Percentiles rank a stretch among this genome's conserved stretches.
Evolutionary conservation across 2,797 vertebrate species (phyloP).

Genomic region (Pelobates cultripes): DNA sequence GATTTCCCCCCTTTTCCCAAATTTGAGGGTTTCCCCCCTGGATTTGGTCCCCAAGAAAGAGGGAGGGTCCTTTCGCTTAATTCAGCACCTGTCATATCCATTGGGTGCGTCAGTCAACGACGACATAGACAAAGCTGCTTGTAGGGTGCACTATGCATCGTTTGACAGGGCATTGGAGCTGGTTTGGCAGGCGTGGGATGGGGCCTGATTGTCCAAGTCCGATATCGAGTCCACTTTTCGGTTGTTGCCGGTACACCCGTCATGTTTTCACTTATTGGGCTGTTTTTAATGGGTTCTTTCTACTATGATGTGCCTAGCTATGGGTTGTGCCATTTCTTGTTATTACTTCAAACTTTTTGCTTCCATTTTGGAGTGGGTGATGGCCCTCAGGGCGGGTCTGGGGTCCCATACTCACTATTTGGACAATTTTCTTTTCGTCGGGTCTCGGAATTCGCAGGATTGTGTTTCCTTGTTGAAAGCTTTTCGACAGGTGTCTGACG

Average conservation of each 20-base stretch:
- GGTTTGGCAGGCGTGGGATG: background rate
- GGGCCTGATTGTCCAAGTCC: background rate
- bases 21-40: background rate
- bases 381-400: background rate
- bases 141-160: background rate
- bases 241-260: background rate
- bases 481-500: background rate
- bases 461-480: background rate
- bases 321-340: slow-evolving; percentile 4
- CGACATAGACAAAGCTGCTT: background rate
- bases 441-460: background rate
- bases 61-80: background rate
- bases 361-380: background rate
- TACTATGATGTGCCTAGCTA: background rate
- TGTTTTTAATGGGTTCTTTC: background rate
- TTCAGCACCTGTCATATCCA: background rate
- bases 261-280: background rate
- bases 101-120: background rate
- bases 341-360: slow-evolving; percentile 8
- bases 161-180: background rate
- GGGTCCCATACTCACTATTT: background rate
- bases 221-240: background rate
- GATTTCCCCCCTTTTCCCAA: background rate
- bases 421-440: background rate
- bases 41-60: background rate